Conservation (phyloP, 2,888 invertebrate species). For the Dicycla oo region DNA sequence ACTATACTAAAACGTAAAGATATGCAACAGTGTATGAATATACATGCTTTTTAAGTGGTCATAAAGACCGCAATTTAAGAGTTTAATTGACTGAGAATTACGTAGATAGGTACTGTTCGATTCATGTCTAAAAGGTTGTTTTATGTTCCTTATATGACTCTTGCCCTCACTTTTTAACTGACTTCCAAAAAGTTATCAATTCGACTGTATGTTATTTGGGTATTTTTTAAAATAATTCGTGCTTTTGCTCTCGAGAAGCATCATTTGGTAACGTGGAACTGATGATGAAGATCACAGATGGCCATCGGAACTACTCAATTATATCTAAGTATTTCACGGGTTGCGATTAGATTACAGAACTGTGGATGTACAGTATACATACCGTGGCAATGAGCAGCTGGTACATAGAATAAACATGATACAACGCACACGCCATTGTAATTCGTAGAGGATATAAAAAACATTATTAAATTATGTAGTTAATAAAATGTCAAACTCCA, state of each 20-base stretch:
- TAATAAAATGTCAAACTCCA: constrained; percentile 50
- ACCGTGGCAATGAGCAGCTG: constrained; percentile 34
- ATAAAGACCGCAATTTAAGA: constrained; percentile 17
- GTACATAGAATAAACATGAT: constrained; percentile 25
- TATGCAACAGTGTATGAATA: constrained; percentile 22
- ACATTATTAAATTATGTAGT: constrained; percentile 45
- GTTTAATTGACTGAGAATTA: constrained; percentile 18
- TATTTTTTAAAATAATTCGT: too few species aligned
- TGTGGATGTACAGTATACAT: background rate
- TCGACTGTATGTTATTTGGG: too few species aligned
- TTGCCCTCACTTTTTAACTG: background rate
- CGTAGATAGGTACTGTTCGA: background rate
- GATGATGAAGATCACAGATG: too few species aligned
- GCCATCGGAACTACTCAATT: too few species aligned
- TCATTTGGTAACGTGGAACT: too few species aligned
- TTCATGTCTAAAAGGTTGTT: background rate
- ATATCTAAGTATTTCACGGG: too few species aligned
- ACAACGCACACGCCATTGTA: constrained; percentile 23
- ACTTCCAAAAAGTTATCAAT: too few species aligned
- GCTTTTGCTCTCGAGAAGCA: too few species aligned
- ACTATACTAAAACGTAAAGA: constrained; percentile 3
- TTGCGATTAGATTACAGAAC: too few species aligned
- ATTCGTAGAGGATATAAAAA: constrained; percentile 23
- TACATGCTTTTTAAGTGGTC: constrained; percentile 2
- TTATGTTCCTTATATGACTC: background rate